Percentiles rank a stretch among this genome's conserved stretches.
These are phyloP conservation scores for Limnephilus marmoratus DNA, from an alignment of 2,888 invertebrate genomes.

Conservation along the genomic window DNA sequence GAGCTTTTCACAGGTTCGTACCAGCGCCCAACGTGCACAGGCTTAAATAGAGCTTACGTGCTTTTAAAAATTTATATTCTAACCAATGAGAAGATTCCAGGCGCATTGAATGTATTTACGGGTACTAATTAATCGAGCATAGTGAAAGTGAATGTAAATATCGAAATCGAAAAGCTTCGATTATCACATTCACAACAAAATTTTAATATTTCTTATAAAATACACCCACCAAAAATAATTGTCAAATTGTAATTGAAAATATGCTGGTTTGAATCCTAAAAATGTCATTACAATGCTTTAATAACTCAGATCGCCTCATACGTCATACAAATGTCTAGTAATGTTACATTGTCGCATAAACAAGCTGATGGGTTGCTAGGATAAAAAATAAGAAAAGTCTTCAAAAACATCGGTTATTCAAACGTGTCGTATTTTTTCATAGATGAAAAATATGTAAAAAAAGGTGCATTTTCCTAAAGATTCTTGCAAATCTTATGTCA, in stretches of 20 bases:
- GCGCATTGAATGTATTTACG: constrained; percentile 6
- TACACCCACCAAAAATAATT: not conserved
- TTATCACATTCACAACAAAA: not conserved
- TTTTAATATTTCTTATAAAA: not conserved
- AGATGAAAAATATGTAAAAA: too few relatives aligned
- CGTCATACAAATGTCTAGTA: too few relatives aligned
- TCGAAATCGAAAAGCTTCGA: not conserved
- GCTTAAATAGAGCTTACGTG: constrained; percentile 28
- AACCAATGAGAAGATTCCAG: constrained; percentile 10
- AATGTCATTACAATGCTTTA: not conserved
- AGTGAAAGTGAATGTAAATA: not conserved
- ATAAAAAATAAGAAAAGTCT: too few relatives aligned
- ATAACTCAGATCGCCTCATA: too few relatives aligned
- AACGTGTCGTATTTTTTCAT: too few relatives aligned
- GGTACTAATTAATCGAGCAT: not conserved
- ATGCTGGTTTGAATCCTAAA: not conserved
- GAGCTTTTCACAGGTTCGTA: constrained; percentile 27
- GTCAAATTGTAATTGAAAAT: not conserved
- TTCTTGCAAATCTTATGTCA: too few relatives aligned
- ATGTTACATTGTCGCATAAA: too few relatives aligned
- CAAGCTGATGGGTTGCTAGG: too few relatives aligned
- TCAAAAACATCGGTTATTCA: too few relatives aligned
- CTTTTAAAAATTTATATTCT: constrained; percentile 24
- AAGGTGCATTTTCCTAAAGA: too few relatives aligned
- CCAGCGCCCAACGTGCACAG: not conserved